These are phyloP conservation scores for Megathymus violae DNA, from an alignment of 1,140 invertebrate species.

Conservation along the genomic window DNA sequence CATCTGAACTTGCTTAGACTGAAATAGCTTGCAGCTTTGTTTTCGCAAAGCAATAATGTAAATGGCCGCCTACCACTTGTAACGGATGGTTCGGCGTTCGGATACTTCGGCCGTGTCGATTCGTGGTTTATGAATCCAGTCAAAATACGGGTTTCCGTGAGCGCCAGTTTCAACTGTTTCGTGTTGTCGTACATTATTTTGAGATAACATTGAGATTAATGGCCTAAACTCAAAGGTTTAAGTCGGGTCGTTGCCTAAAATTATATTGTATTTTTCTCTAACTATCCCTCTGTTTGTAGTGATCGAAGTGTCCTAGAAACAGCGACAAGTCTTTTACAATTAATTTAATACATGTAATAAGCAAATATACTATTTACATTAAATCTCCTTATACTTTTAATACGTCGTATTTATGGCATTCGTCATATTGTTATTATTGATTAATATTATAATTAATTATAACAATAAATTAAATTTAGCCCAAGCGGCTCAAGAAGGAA, in stretches of 20 bases:
- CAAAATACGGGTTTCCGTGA: slow-evolving; percentile 28
- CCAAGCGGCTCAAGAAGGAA: too few species aligned
- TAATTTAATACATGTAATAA: too few species aligned
- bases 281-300: too few species aligned
- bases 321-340: too few species aligned
- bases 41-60: slow-evolving; percentile 61
- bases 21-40: slow-evolving; percentile 75
- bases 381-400: too few species aligned
- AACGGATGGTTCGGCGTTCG: slow-evolving; percentile 24
- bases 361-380: too few species aligned
- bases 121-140: slow-evolving; percentile 29
- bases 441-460: too few species aligned
- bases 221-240: neutral
- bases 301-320: too few species aligned
- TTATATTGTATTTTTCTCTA: neutral
- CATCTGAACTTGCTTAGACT: slow-evolving; percentile 70
- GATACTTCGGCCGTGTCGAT: slow-evolving; percentile 11
- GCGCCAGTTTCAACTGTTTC: slow-evolving; percentile 10
- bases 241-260: neutral
- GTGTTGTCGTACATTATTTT: neutral
- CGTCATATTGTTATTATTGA: too few species aligned
- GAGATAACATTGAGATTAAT: neutral
- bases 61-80: slow-evolving; percentile 36
- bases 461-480: too few species aligned
- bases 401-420: too few species aligned